A percentile compares a stretch with the other conserved stretches of the same genome.
phyloP scores from a whole-genome alignment of 2,113 vertebrate species.

The Calyptomena viridis region DNA sequence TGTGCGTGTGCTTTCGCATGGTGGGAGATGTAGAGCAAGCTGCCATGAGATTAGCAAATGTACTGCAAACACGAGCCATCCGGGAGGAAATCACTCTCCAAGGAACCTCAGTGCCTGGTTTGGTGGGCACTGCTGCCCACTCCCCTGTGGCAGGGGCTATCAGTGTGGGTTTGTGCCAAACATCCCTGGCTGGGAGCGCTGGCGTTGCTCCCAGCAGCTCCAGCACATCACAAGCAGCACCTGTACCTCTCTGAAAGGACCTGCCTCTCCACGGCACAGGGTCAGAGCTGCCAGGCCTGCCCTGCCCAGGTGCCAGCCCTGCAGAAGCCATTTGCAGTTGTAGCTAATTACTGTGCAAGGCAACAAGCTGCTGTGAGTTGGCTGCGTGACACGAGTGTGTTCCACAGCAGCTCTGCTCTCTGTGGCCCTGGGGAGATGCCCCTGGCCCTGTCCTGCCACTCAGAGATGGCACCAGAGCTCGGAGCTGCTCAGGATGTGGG shows the following conservation, averaged over 20 bases:
- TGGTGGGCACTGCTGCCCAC: background rate
- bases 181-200: rapidly evolving
- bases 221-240: rapidly evolving
- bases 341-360: background rate
- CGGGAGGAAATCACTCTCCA: background rate
- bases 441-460: background rate
- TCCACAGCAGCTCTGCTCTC: background rate
- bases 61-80: background rate
- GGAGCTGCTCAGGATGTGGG: background rate
- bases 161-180: background rate
- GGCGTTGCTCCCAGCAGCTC: rapidly evolving
- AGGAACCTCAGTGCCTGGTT: background rate
- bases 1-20: background rate
- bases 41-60: background rate
- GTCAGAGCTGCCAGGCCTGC: background rate
- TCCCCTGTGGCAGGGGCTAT: background rate
- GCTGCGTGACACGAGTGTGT: rapidly evolving
- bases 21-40: background rate
- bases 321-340: background rate
- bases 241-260: rapidly evolving
- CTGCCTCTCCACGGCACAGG: rapidly evolving
- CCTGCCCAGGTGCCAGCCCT: background rate
- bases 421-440: background rate
- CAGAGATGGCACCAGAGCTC: background rate
- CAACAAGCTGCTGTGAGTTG: rapidly evolving